Evolutionary conservation across 2,113 vertebrate genomes (phyloP).

Genomic region (Phaetusa simplex): DNA sequence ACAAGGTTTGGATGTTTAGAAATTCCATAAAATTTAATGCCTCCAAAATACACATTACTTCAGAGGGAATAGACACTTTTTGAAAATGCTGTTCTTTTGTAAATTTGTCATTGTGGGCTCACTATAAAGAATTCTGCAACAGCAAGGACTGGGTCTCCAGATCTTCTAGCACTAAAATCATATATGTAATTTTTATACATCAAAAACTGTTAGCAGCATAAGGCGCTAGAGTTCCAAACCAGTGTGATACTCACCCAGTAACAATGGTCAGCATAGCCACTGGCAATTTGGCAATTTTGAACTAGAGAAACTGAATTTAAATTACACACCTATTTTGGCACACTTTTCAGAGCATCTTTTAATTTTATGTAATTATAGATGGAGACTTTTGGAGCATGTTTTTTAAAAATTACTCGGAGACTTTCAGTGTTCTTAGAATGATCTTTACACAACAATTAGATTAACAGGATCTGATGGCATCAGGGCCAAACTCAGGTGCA

Average conservation of each 20-base stretch:
- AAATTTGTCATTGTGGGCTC: not conserved
- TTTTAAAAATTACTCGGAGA: not conserved
- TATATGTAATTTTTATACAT: not conserved
- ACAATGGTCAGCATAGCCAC: not conserved
- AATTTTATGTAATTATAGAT: not conserved
- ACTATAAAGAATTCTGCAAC: not conserved
- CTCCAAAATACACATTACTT: constrained; percentile 8
- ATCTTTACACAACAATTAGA: not conserved
- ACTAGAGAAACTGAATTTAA: not conserved
- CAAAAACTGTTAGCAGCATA: not conserved
- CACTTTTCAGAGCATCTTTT: not conserved
- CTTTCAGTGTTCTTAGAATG: not conserved
- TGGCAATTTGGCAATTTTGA: not conserved
- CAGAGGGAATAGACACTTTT: not conserved
- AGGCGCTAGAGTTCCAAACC: not conserved
- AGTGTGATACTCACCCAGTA: not conserved
- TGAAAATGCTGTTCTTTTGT: not conserved
- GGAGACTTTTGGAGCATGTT: not conserved
- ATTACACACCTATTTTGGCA: not conserved
- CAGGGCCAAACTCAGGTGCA: not conserved
- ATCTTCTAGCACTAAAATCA: not conserved
- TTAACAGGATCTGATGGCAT: not conserved
- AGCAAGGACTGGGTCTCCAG: not conserved
- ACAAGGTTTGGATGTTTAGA: constrained; percentile 52
- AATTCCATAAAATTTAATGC: constrained; percentile 35